phyloP scores from a whole-genome alignment of 1,140 invertebrate genomes.

The Dermatophagoides farinae region DNA sequence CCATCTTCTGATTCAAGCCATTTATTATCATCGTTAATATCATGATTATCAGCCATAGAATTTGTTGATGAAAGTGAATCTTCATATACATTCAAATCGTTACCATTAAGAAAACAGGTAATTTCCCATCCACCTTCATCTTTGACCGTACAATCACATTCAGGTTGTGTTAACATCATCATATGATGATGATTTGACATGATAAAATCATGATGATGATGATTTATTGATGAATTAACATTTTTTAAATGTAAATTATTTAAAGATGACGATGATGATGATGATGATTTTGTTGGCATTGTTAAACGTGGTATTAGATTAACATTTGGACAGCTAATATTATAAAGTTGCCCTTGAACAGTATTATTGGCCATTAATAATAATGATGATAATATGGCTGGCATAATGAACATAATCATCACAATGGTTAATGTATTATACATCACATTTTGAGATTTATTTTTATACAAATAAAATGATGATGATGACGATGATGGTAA shows the following conservation, averaged over 20 bases:
- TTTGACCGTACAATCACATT: conserved; percentile 8
- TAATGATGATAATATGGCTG: too few relatives aligned
- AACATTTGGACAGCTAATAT: background rate
- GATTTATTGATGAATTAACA: too few relatives aligned
- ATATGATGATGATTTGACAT: background rate
- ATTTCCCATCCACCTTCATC: conserved; percentile 9
- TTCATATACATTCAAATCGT: background rate
- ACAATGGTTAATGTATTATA: too few relatives aligned
- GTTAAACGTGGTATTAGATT: background rate
- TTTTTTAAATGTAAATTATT: background rate
- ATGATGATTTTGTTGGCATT: background rate
- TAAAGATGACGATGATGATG: background rate
- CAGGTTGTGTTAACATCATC: background rate
- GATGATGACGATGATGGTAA: too few relatives aligned
- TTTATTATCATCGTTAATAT: background rate
- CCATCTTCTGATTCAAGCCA: background rate
- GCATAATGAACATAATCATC: background rate
- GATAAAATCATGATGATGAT: background rate
- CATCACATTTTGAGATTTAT: too few relatives aligned
- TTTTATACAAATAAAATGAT: too few relatives aligned
- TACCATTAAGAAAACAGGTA: background rate
- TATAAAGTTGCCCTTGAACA: background rate
- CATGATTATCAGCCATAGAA: background rate
- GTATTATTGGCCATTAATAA: background rate
- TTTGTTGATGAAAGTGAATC: background rate